These are phyloP conservation scores for Ectemnius continuus DNA, from an alignment of 2,888 invertebrate genomes.

Conservation along the genomic window DNA sequence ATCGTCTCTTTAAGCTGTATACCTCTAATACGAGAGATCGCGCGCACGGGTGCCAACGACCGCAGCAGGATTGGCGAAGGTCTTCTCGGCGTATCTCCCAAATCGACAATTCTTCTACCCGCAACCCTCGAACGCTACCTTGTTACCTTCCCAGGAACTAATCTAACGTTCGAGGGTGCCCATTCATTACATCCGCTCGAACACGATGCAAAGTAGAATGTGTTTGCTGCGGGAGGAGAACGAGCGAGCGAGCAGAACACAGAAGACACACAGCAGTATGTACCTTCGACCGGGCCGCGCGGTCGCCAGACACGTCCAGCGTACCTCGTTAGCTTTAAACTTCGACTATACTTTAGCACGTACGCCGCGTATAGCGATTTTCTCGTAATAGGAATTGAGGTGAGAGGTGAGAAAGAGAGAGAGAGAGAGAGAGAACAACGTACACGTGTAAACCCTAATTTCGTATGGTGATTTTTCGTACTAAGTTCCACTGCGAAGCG, in stretches of 20 bases:
- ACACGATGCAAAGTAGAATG: background rate
- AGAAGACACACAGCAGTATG: background rate
- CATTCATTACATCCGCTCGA: background rate
- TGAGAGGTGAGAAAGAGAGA: too few species aligned
- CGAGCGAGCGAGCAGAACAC: background rate
- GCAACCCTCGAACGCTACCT: too few species aligned
- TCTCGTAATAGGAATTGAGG: slow-evolving; percentile 8
- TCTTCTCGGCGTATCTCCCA: too few species aligned
- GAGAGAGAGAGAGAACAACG: too few species aligned
- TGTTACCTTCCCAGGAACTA: too few species aligned
- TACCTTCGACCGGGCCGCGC: background rate
- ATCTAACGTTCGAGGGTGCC: too few species aligned
- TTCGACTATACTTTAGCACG: slow-evolving; percentile 6
- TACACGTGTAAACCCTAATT: background rate
- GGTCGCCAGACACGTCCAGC: slow-evolving; percentile 8
- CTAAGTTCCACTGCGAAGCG: too few species aligned
- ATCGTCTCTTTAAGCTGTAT: background rate
- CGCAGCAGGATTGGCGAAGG: background rate
- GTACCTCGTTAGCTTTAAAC: slow-evolving; percentile 8
- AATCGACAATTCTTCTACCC: too few species aligned
- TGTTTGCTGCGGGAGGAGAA: background rate
- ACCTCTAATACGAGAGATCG: slow-evolving; percentile 1
- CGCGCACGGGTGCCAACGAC: background rate
- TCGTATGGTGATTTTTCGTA: background rate
- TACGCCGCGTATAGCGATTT: slow-evolving; percentile 7